These are phyloP conservation scores for Apodemus speciosus DNA, from an alignment of 2,113 vertebrate species.

Conservation along the genomic window DNA sequence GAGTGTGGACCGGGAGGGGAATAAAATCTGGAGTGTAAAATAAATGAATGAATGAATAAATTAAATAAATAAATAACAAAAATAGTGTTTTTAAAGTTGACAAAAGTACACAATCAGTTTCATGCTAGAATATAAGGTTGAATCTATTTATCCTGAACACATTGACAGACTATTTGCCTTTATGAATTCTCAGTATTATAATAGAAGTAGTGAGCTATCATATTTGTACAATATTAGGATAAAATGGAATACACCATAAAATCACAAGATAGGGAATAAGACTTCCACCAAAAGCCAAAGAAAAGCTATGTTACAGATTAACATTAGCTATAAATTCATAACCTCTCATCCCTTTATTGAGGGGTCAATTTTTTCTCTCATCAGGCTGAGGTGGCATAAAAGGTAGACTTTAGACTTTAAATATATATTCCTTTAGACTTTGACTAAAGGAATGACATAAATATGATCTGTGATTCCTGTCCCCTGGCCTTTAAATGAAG, in stretches of 20 bases:
- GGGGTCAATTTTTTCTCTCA: neutral
- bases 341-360: neutral
- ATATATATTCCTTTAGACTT: neutral
- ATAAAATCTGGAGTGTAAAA: too few species aligned
- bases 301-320: neutral
- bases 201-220: neutral
- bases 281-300: neutral
- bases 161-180: neutral
- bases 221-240: neutral
- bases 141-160: neutral
- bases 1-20: too few species aligned
- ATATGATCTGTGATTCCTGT: neutral
- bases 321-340: neutral
- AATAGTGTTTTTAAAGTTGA: neutral
- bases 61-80: neutral
- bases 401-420: neutral
- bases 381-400: neutral
- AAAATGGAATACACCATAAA: neutral
- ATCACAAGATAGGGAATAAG: neutral
- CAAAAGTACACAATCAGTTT: neutral
- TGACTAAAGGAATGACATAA: neutral
- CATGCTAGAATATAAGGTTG: neutral
- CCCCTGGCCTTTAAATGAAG: neutral
- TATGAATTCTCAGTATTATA: neutral
- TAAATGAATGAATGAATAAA: too few species aligned